Conservation (phyloP, 2,888 invertebrate genomes). For the Ellobium chinense region DNA sequence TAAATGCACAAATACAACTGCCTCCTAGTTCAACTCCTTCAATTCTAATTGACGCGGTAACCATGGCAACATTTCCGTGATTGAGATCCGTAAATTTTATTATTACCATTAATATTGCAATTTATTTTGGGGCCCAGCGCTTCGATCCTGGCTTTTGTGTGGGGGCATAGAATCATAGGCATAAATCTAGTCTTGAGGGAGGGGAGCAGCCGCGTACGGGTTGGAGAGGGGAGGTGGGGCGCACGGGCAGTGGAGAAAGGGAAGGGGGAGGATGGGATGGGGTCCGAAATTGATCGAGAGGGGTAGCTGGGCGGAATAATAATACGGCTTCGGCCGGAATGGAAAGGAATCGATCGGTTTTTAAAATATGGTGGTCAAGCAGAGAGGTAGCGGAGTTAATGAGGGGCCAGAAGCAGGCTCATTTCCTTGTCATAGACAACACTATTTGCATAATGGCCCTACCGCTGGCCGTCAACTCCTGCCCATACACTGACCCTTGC, state of each 20-base stretch:
- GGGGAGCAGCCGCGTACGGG: background rate
- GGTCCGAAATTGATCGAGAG: background rate
- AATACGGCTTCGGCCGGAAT: slow-evolving; percentile 40
- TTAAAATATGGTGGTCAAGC: slow-evolving; percentile 44
- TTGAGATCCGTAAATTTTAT: slow-evolving; percentile 54
- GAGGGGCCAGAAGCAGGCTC: slow-evolving; percentile 36
- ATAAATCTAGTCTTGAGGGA: slow-evolving; percentile 7
- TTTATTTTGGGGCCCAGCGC: slow-evolving; percentile 40
- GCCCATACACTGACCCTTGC: background rate
- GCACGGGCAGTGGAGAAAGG: background rate
- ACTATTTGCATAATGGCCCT: slow-evolving; percentile 34
- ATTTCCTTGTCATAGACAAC: slow-evolving; percentile 43
- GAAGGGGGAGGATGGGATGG: background rate
- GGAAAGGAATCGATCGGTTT: slow-evolving; percentile 39
- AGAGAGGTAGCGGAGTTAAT: slow-evolving; percentile 29
- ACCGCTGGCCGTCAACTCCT: background rate
- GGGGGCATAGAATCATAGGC: slow-evolving; percentile 16
- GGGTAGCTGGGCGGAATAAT: slow-evolving; percentile 37
- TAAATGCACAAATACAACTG: slow-evolving; percentile 13
- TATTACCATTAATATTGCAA: slow-evolving; percentile 56
- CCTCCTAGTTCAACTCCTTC: slow-evolving; percentile 46
- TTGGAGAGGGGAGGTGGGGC: background rate
- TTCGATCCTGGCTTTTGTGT: slow-evolving; percentile 33
- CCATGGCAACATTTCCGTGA: slow-evolving; percentile 54
- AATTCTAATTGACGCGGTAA: slow-evolving; percentile 52